phyloP scores from a whole-genome alignment of 2,888 invertebrate genomes.

The Bhutanitis thaidina region DNA sequence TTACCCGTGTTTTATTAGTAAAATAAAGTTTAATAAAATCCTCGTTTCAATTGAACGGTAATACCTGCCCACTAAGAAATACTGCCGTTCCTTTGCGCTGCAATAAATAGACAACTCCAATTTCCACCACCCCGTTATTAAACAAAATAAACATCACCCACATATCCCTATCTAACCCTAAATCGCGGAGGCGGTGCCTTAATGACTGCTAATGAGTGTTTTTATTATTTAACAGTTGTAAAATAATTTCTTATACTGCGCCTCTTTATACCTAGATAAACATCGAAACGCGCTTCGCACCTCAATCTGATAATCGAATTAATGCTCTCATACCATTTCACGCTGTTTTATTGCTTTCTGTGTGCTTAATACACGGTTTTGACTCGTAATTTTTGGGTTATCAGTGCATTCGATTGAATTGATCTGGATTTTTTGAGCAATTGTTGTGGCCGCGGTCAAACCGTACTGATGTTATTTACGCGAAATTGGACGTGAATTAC shows the following conservation, averaged over 20 bases:
- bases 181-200: conserved; percentile 70
- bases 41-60: no score
- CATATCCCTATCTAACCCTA: conserved; percentile 62
- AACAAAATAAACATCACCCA: conserved; percentile 60
- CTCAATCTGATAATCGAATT: conserved; percentile 80
- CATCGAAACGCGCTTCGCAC: conserved; percentile 79
- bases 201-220: conserved; percentile 78
- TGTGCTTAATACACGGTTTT: conserved; percentile 66
- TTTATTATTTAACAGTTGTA: conserved; percentile 77
- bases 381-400: conserved; percentile 70
- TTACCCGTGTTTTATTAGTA: no score
- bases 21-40: no score
- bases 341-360: conserved; percentile 75
- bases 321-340: conserved; percentile 76
- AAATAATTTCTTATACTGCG: conserved; percentile 76
- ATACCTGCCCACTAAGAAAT: background rate
- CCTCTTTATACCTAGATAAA: conserved; percentile 79
- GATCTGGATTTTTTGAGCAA: conserved; percentile 57
- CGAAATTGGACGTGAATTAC: conserved; percentile 27
- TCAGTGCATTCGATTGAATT: conserved; percentile 69
- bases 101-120: conserved; percentile 48
- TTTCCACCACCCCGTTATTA: conserved; percentile 50
- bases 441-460: conserved; percentile 30
- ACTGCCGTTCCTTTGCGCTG: conserved; percentile 26
- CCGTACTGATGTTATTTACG: conserved; percentile 39